Conservation (phyloP, 2,797 vertebrate species). For the Podarcis lilfordi region DNA sequence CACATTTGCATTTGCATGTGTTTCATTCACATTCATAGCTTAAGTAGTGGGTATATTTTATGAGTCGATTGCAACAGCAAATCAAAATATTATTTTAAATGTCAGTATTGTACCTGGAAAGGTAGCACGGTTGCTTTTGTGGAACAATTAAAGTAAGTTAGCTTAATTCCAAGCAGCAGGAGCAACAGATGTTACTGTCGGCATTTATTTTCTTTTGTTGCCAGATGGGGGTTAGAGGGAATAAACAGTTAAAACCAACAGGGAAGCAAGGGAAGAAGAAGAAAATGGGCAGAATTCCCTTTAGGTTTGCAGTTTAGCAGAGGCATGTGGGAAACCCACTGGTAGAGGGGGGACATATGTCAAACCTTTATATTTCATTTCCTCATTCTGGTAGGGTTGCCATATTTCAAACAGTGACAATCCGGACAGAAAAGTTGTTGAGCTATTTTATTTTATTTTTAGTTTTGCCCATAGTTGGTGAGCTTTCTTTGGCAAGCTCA, state of each 20-base stretch:
- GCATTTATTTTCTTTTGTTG: slow-evolving; percentile 68
- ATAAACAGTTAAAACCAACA: slow-evolving; percentile 60
- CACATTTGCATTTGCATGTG: not conserved
- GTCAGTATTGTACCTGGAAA: slow-evolving; percentile 65
- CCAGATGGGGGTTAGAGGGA: slow-evolving; percentile 59
- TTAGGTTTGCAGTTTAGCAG: slow-evolving; percentile 31
- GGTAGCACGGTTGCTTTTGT: slow-evolving; percentile 36
- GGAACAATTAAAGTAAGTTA: slow-evolving; percentile 74
- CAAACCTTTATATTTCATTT: not conserved
- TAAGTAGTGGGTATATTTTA: slow-evolving; percentile 20
- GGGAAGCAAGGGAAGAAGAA: not conserved
- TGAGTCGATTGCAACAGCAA: slow-evolving; percentile 44
- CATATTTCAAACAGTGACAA: too few species aligned
- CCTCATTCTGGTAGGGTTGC: too few species aligned
- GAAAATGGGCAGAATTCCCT: slow-evolving; percentile 34
- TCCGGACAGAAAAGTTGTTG: too few species aligned
- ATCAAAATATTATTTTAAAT: slow-evolving; percentile 57
- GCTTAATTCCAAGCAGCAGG: slow-evolving; percentile 73
- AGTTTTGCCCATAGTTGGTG: too few species aligned
- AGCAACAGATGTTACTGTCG: slow-evolving; percentile 67
- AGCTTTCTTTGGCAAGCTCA: too few species aligned
- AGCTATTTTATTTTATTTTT: too few species aligned
- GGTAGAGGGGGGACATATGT: not conserved
- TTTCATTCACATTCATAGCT: slow-evolving; percentile 40
- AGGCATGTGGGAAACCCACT: not conserved